phyloP scores from a whole-genome alignment of 2,113 vertebrate genomes.

The Naja naja region DNA sequence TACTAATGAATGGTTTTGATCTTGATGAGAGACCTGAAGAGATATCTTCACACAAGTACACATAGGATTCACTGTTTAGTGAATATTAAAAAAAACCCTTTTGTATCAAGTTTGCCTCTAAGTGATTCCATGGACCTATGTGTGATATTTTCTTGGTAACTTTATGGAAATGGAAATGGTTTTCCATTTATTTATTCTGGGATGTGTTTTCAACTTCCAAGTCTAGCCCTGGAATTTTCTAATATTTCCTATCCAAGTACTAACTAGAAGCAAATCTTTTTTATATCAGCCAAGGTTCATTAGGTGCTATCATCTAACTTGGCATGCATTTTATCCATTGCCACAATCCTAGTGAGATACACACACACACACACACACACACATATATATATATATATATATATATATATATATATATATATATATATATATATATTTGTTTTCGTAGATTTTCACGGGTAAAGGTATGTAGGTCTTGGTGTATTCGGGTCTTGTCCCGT shows the following conservation, averaged over 20 bases:
- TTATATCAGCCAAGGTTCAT: neutral
- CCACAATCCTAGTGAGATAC: neutral
- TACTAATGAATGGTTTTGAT: neutral
- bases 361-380: too few relatives aligned
- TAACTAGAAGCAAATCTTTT: neutral
- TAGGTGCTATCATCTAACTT: neutral
- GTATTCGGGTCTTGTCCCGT: too few relatives aligned
- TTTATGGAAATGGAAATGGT: neutral
- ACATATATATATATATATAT: neutral
- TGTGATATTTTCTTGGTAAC: neutral
- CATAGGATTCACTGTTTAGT: neutral
- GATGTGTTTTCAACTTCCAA: neutral
- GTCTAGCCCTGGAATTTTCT: neutral
- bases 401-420: neutral
- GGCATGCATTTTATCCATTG: neutral
- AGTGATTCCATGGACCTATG: neutral
- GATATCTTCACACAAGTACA: neutral
- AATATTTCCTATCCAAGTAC: neutral
- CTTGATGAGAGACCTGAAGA: neutral
- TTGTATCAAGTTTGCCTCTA: neutral
- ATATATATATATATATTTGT: neutral
- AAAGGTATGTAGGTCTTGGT: too few relatives aligned
- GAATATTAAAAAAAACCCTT: neutral
- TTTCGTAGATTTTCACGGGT: too few relatives aligned
- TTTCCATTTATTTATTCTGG: neutral